These are phyloP conservation scores for Prinia subflava DNA, from an alignment of 2,113 vertebrate genomes.

Conservation along the genomic window DNA sequence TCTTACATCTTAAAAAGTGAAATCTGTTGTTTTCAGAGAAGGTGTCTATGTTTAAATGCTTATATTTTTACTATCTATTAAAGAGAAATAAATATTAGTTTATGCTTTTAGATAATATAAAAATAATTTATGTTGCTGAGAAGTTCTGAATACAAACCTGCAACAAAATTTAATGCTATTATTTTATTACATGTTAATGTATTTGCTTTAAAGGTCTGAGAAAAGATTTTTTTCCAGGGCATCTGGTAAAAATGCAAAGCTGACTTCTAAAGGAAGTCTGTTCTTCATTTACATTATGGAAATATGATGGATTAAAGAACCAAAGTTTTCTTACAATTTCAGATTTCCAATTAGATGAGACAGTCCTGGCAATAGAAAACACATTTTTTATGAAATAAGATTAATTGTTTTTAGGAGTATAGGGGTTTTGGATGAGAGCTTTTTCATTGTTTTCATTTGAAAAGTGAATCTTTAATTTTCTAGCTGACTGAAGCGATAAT, in stretches of 20 bases:
- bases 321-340: conserved; percentile 41
- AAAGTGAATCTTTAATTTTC: conserved; percentile 67
- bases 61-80: neutral
- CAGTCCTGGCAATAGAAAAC: conserved; percentile 44
- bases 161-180: neutral
- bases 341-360: conserved; percentile 49
- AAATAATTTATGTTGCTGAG: neutral
- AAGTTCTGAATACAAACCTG: neutral
- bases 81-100: neutral
- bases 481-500: conserved; percentile 47
- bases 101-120: neutral
- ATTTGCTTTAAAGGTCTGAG: neutral
- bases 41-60: neutral
- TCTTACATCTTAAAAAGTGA: neutral
- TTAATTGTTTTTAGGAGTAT: conserved; percentile 36
- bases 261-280: conserved; percentile 4
- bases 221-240: neutral
- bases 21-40: neutral
- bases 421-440: neutral
- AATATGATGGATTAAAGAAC: conserved; percentile 46
- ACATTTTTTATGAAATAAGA: conserved; percentile 28
- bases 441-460: conserved; percentile 61
- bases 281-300: conserved; percentile 38
- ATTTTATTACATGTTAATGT: neutral
- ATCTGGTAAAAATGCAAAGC: conserved; percentile 21